Evolutionary conservation across 2,888 invertebrate species (phyloP).

Genomic region (Eulithis prunata): DNA sequence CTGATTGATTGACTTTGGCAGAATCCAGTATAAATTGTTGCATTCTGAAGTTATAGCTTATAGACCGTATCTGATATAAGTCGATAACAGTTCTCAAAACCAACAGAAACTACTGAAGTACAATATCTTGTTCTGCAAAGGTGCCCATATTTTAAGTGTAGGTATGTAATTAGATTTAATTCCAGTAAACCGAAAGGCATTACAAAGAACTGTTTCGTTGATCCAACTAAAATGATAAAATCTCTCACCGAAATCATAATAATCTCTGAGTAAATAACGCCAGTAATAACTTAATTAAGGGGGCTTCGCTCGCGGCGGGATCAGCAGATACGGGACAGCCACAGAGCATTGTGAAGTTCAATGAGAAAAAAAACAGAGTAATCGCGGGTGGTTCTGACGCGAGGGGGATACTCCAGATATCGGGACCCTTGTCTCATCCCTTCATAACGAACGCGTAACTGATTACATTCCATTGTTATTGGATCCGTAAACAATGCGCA

Average conservation of each 20-base stretch:
- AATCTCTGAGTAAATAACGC: constrained; percentile 67
- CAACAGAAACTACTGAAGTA: too few relatives aligned
- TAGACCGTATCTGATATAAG: too few relatives aligned
- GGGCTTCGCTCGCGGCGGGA: constrained; percentile 64
- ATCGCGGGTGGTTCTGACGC: constrained; percentile 58
- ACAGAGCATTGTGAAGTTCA: constrained; percentile 37
- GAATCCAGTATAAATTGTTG: background rate
- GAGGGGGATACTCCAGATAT: constrained; percentile 57
- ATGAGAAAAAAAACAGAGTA: constrained; percentile 63
- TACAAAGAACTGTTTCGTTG: constrained; percentile 4
- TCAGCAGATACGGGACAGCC: constrained; percentile 52
- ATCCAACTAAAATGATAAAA: constrained; percentile 34
- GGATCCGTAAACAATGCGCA: constrained; percentile 66
- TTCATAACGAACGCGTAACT: constrained; percentile 65
- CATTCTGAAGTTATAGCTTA: too few relatives aligned
- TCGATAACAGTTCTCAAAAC: too few relatives aligned
- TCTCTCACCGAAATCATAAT: constrained; percentile 46
- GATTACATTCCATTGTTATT: constrained; percentile 78
- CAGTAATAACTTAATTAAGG: constrained; percentile 80
- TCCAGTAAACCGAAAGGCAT: background rate
- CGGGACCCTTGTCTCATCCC: constrained; percentile 65
- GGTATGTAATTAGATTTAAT: too few relatives aligned
- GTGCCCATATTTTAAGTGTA: too few relatives aligned
- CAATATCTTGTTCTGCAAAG: too few relatives aligned
- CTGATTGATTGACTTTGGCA: constrained; percentile 1